A percentile compares a stretch with the other conserved stretches of the same genome.
Evolutionary conservation across 2,113 vertebrate genomes (phyloP).

Genomic region (Microcebus jonahi): DNA sequence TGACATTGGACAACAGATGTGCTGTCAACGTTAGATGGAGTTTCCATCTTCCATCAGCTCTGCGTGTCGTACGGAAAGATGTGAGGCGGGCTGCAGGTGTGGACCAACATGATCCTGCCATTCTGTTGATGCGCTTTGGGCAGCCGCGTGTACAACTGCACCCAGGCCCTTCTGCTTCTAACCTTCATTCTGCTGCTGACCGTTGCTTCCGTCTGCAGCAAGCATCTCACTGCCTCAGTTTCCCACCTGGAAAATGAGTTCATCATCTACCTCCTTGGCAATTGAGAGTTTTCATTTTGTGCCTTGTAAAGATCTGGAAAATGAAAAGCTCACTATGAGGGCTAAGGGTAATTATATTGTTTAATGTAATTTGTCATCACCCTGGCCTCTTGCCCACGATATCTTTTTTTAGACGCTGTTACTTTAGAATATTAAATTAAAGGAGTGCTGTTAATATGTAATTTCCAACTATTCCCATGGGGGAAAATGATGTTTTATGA

Average conservation of each 20-base stretch:
- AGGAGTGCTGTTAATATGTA: slow-evolving; percentile 28
- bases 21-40: not conserved
- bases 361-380: not conserved
- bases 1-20: not conserved
- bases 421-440: slow-evolving; percentile 50
- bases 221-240: slow-evolving; percentile 11
- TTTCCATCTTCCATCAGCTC: not conserved
- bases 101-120: not conserved
- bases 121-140: not conserved
- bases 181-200: not conserved
- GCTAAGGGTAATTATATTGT: not conserved
- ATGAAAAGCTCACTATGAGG: not conserved
- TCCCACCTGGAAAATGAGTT: slow-evolving; percentile 46
- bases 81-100: not conserved
- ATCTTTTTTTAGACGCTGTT: slow-evolving; percentile 27
- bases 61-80: not conserved
- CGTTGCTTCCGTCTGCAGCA: not conserved
- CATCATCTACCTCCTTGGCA: slow-evolving; percentile 60
- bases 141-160: not conserved
- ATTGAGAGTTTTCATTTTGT: slow-evolving; percentile 11
- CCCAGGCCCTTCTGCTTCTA: not conserved
- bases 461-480: not conserved
- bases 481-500: slow-evolving; percentile 43
- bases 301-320: not conserved
- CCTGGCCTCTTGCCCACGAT: not conserved